These are phyloP conservation scores for Turdus rufiventris DNA, from an alignment of 2,113 vertebrate genomes.

Conservation along the genomic window DNA sequence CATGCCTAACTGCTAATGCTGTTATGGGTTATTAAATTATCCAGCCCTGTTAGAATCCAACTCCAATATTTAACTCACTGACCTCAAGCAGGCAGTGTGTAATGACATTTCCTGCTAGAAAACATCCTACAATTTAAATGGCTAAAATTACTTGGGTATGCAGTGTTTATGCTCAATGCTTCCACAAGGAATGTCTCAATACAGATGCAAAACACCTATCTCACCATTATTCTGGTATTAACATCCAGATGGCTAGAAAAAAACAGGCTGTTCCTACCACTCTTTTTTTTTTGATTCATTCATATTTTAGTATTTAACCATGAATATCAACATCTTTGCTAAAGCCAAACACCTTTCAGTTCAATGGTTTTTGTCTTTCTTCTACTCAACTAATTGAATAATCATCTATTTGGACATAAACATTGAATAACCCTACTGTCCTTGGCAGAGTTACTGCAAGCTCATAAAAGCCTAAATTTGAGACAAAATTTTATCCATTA, in stretches of 20 bases:
- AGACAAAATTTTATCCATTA: not conserved
- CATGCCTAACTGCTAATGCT: not conserved
- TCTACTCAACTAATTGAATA: not conserved
- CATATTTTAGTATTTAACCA: not conserved
- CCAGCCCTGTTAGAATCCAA: not conserved
- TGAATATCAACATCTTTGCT: not conserved
- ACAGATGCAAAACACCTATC: not conserved
- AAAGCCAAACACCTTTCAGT: not conserved
- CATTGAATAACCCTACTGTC: not conserved
- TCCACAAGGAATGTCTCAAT: not conserved
- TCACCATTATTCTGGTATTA: not conserved
- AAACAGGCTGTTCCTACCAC: not conserved
- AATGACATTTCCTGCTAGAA: not conserved
- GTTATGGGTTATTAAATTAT: conserved; percentile 27
- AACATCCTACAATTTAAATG: not conserved
- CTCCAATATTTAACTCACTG: not conserved
- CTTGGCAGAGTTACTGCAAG: not conserved
- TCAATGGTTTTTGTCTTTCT: not conserved
- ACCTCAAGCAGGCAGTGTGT: not conserved
- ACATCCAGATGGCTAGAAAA: not conserved
- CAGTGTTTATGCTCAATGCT: not conserved
- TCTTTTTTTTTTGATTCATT: not conserved
- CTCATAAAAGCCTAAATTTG: not conserved
- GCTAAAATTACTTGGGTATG: not conserved
- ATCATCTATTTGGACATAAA: not conserved